phyloP scores from a whole-genome alignment of 2,113 vertebrate genomes.

The Prunella fulvescens region DNA sequence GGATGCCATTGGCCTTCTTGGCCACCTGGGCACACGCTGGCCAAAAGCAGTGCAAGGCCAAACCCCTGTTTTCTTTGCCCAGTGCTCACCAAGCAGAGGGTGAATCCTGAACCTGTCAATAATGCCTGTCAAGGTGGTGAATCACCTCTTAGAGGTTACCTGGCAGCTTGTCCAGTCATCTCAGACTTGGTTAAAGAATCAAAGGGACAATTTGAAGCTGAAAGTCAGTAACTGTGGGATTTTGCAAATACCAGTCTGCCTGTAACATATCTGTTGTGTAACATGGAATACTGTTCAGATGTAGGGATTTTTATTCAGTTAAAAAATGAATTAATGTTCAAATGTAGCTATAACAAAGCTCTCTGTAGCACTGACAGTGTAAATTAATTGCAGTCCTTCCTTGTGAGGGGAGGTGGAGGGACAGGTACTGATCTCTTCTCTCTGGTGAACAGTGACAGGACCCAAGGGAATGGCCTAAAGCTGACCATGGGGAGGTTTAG shows the following conservation, averaged over 20 bases:
- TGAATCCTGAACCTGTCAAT: not conserved
- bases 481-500: not conserved
- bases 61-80: not conserved
- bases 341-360: not conserved
- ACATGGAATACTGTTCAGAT: not conserved
- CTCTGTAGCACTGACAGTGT: not conserved
- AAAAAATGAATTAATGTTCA: not conserved
- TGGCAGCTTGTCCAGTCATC: not conserved
- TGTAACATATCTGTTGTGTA: not conserved
- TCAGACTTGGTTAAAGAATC: not conserved
- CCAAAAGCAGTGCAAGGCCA: not conserved
- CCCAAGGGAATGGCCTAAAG: fast-evolving
- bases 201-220: too few species aligned
- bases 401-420: fast-evolving
- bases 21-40: not conserved
- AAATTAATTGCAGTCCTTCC: not conserved
- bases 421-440: not conserved
- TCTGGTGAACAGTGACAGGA: not conserved
- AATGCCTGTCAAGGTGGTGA: not conserved
- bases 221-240: not conserved
- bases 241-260: not conserved
- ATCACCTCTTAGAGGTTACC: not conserved
- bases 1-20: not conserved
- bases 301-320: not conserved
- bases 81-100: not conserved